Evolutionary conservation across 64 coral and sea anemone species (phyloP).

Genomic region (Acropora tenuis): DNA sequence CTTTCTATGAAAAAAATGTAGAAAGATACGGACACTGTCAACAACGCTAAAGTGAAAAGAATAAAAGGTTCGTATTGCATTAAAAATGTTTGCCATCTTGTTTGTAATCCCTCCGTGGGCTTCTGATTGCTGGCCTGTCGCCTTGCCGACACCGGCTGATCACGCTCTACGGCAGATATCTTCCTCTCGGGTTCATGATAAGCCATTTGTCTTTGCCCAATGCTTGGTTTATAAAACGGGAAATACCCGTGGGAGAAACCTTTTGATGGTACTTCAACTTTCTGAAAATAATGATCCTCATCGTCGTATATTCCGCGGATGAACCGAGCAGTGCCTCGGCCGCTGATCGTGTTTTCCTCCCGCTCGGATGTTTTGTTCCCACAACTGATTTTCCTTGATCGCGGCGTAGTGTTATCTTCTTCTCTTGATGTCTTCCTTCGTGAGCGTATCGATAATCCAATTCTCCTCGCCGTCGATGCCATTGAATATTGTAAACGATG

Average conservation of each 20-base stretch:
- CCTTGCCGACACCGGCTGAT: background rate
- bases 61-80: slow-evolving; percentile 34
- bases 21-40: slow-evolving; percentile 44
- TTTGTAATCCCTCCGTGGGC: background rate
- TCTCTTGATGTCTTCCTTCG: slow-evolving; percentile 61
- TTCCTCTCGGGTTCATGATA: slow-evolving; percentile 2
- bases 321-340: background rate
- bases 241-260: background rate
- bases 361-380: slow-evolving; percentile 20
- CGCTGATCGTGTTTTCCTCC: slow-evolving; percentile 16
- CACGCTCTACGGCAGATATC: background rate
- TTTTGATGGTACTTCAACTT: background rate
- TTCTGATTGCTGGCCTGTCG: background rate
- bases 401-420: background rate
- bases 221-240: background rate
- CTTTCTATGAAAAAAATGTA: slow-evolving; percentile 63
- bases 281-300: background rate
- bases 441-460: slow-evolving; percentile 36
- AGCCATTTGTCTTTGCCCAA: background rate
- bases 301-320: background rate
- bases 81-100: background rate
- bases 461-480: slow-evolving; percentile 38
- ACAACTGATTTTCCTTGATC: slow-evolving; percentile 43
- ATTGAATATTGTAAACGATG: background rate
- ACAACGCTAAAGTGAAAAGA: slow-evolving; percentile 31